These are phyloP conservation scores for Muraenolepis orangiensis DNA, from an alignment of 2,797 vertebrate species.

Conservation along the genomic window DNA sequence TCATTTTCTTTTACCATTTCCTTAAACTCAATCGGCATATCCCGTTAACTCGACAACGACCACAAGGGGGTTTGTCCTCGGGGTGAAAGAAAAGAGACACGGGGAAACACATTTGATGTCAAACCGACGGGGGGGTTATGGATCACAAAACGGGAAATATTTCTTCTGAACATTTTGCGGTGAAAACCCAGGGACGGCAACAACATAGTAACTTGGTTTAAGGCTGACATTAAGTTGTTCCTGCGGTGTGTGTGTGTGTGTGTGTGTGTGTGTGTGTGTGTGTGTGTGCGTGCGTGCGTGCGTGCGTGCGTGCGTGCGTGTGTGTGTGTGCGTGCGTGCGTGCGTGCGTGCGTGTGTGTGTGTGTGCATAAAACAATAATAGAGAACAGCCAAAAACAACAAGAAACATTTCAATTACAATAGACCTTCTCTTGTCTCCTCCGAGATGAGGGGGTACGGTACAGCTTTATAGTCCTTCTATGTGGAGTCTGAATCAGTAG, in stretches of 20 bases:
- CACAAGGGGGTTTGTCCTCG: background rate
- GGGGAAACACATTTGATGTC: background rate
- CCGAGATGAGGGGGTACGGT: too few species aligned
- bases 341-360: too few species aligned
- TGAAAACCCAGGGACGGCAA: background rate
- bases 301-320: too few species aligned
- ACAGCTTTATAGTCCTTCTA: background rate
- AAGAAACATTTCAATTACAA: background rate
- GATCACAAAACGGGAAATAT: background rate
- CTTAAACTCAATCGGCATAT: background rate
- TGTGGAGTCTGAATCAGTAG: background rate
- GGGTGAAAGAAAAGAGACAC: background rate
- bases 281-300: too few species aligned
- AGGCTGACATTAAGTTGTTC: background rate
- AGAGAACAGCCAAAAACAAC: background rate
- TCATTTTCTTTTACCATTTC: background rate
- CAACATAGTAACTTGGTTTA: background rate
- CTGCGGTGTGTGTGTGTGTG: background rate
- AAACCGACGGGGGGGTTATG: background rate
- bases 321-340: too few species aligned
- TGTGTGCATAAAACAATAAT: too few species aligned
- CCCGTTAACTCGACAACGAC: background rate
- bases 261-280: too few species aligned
- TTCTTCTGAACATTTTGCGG: background rate
- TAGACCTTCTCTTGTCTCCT: background rate